Percentiles rank a stretch among this genome's conserved stretches.
Conservation (phyloP, 2,113 vertebrate genomes). For the Laticauda colubrina region DNA sequence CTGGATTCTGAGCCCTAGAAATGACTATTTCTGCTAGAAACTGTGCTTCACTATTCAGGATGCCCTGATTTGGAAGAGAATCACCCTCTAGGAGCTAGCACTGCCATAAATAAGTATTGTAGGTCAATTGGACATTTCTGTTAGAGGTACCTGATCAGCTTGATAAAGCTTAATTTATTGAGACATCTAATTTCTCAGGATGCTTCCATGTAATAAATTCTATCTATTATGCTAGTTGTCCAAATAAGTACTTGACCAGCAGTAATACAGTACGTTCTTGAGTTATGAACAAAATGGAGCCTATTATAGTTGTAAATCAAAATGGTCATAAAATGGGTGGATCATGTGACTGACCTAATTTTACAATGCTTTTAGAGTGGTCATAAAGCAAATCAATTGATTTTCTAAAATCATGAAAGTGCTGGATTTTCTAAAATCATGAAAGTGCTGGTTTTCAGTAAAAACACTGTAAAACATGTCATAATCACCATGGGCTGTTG, state of each 20-base stretch:
- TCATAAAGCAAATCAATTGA: not conserved
- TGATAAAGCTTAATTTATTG: not conserved
- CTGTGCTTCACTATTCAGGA: not conserved
- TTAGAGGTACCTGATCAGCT: not conserved
- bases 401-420: not conserved
- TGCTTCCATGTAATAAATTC: not conserved
- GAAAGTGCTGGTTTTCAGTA: not conserved
- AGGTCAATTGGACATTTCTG: not conserved
- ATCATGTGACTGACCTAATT: not conserved
- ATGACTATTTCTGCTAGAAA: not conserved
- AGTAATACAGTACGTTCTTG: not conserved
- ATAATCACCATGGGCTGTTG: not conserved
- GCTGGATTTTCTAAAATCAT: not conserved
- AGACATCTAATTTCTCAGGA: not conserved
- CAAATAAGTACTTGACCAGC: not conserved
- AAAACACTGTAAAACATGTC: not conserved
- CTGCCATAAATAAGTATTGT: not conserved
- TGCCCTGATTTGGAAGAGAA: not conserved
- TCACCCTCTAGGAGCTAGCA: not conserved
- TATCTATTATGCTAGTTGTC: not conserved
- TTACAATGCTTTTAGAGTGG: not conserved
- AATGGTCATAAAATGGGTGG: not conserved
- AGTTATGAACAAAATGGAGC: not conserved
- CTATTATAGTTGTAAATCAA: not conserved
- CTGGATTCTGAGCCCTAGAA: not conserved